Evolutionary conservation across 1,140 invertebrate genomes (phyloP).

Genomic region (Hyphantria cunea): DNA sequence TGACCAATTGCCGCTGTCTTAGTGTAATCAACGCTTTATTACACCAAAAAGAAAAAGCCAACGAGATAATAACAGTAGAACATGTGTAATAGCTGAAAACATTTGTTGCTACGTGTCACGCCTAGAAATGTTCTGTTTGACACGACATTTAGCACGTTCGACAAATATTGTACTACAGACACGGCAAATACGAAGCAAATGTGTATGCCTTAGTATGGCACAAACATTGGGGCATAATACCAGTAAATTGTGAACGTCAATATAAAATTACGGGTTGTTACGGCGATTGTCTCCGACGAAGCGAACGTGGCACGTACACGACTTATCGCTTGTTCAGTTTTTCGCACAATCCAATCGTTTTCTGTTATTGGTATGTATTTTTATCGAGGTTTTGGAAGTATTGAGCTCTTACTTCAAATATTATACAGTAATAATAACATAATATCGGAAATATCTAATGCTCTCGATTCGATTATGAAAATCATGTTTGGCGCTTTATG

Average conservation of each 20-base stretch:
- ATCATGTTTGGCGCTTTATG: not conserved
- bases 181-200: conserved; percentile 71
- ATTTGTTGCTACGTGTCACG: conserved; percentile 65
- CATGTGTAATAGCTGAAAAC: conserved; percentile 71
- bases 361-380: conserved; percentile 31
- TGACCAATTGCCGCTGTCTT: conserved; percentile 51
- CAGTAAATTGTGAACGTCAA: conserved; percentile 49
- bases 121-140: conserved; percentile 70
- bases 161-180: conserved; percentile 77
- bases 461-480: not conserved
- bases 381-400: conserved; percentile 1
- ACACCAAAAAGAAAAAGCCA: conserved; percentile 61
- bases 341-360: conserved; percentile 32
- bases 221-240: conserved; percentile 59
- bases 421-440: conserved; percentile 4
- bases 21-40: conserved; percentile 73
- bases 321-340: conserved; percentile 49
- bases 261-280: conserved; percentile 67
- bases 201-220: conserved; percentile 48
- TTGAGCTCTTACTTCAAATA: conserved; percentile 12
- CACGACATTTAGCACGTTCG: conserved; percentile 71
- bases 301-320: conserved; percentile 52
- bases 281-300: conserved; percentile 53
- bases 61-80: conserved; percentile 67
- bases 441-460: conserved; percentile 1